Evolutionary conservation across 2,113 vertebrate species (phyloP).

Genomic region (Atlantisia rogersi): DNA sequence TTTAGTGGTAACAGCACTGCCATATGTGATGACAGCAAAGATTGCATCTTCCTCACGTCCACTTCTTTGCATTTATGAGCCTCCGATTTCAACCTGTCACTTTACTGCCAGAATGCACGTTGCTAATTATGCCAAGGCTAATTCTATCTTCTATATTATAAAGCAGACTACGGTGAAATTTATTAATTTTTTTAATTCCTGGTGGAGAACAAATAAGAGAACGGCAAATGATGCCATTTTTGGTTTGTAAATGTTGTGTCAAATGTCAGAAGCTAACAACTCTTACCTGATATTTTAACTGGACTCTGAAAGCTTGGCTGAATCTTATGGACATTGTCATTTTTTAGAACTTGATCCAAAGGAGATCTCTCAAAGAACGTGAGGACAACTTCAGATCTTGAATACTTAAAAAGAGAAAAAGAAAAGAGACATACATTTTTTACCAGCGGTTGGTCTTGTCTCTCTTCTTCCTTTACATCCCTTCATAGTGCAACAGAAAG

Average conservation of each 20-base stretch:
- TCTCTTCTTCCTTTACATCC: not conserved
- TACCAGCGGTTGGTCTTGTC: not conserved
- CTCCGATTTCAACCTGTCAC: not conserved
- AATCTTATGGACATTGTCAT: conserved; percentile 93
- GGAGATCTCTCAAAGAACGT: conserved; percentile 97
- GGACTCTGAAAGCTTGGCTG: conserved; percentile 94
- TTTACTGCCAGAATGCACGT: not conserved
- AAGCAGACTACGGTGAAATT: not conserved
- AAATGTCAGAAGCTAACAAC: not conserved
- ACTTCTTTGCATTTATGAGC: not conserved
- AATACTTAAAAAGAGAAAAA: conserved; percentile 80
- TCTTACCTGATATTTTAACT: conserved; percentile 93
- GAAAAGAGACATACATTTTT: not conserved
- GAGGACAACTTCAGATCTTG: conserved; percentile 95
- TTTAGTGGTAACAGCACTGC: not conserved
- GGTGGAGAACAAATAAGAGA: not conserved
- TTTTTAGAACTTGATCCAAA: conserved; percentile 93
- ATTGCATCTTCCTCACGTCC: not conserved
- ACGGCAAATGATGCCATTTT: not conserved
- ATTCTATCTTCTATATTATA: not conserved
- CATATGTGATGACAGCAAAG: not conserved
- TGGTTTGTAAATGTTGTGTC: not conserved
- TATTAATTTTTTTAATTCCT: not conserved
- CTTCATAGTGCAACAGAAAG: not conserved
- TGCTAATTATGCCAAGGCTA: not conserved